phyloP scores from a whole-genome alignment of 2,888 invertebrate species.

The Cephus pygmeus region DNA sequence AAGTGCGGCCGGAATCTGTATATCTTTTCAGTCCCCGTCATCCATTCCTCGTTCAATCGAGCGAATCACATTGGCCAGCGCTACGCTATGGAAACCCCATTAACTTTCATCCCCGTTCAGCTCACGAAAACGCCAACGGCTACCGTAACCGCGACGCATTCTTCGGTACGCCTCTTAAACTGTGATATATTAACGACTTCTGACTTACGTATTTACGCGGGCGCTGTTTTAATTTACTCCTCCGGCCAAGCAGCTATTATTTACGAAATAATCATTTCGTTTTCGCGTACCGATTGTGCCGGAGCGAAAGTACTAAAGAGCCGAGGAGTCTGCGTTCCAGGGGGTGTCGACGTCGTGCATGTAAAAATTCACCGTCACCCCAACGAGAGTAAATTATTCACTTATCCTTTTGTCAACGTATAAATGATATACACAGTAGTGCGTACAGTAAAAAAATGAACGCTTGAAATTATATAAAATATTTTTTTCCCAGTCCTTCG shows the following conservation, averaged over 20 bases:
- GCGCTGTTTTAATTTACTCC: constrained; percentile 32
- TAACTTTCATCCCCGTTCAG: background rate
- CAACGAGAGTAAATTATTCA: background rate
- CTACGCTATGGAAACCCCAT: background rate
- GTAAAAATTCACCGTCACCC: background rate
- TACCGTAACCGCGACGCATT: constrained; percentile 1
- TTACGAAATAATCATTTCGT: constrained; percentile 30
- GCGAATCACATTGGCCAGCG: background rate
- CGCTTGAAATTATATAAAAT: background rate
- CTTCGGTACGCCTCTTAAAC: constrained; percentile 5
- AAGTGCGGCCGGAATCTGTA: background rate
- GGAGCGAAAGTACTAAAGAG: constrained; percentile 24
- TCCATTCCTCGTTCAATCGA: background rate
- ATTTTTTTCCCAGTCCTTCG: background rate
- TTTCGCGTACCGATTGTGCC: constrained; percentile 23
- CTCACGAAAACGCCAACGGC: background rate
- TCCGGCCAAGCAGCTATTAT: constrained; percentile 26
- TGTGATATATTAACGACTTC: constrained; percentile 30
- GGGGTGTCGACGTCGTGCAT: constrained; percentile 3
- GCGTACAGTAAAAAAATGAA: background rate
- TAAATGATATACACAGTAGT: background rate
- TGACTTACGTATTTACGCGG: constrained; percentile 21
- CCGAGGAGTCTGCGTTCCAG: constrained; percentile 17
- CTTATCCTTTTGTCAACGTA: background rate
- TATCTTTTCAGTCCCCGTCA: background rate